These are phyloP conservation scores for Mesorhabditis sp. DNA, from an alignment of 2,888 invertebrate species.

Conservation along the genomic window DNA sequence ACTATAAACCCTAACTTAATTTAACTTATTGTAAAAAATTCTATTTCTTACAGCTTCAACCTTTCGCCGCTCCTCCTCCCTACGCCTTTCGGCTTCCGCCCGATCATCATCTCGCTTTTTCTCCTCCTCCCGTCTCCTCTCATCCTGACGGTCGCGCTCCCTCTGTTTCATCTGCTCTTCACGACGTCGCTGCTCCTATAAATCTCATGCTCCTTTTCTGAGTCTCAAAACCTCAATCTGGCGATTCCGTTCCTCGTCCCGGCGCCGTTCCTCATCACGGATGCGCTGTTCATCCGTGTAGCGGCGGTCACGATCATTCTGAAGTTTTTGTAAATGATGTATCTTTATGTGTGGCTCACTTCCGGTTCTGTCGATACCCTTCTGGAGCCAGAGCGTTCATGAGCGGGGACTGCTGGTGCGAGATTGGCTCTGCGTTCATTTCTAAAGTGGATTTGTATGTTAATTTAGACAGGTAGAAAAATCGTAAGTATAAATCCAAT, in stretches of 20 bases:
- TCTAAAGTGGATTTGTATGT: not conserved
- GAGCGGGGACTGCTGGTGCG: not conserved
- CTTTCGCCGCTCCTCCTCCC: slow-evolving; percentile 4
- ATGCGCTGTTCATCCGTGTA: not conserved
- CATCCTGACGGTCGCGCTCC: not conserved
- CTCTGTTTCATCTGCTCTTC: not conserved
- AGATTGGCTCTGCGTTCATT: not conserved
- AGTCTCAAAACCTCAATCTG: not conserved
- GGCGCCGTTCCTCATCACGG: not conserved
- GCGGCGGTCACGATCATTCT: slow-evolving; percentile 1
- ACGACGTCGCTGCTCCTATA: slow-evolving; percentile 3
- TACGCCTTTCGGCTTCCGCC: not conserved
- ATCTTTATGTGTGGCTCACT: not conserved
- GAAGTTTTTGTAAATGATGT: not conserved
- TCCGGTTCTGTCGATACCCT: not conserved
- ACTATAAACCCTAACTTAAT: too few relatives aligned
- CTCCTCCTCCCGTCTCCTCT: not conserved
- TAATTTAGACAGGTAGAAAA: not conserved
- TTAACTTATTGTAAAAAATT: too few relatives aligned
- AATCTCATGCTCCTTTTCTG: not conserved
- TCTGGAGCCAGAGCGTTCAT: not conserved
- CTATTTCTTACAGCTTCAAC: not conserved
- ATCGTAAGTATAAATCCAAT: too few relatives aligned
- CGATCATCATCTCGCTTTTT: not conserved
- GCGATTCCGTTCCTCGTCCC: not conserved